Conservation (phyloP, 2,797 vertebrate genomes). For the Chaetophractus vellerosus region DNA sequence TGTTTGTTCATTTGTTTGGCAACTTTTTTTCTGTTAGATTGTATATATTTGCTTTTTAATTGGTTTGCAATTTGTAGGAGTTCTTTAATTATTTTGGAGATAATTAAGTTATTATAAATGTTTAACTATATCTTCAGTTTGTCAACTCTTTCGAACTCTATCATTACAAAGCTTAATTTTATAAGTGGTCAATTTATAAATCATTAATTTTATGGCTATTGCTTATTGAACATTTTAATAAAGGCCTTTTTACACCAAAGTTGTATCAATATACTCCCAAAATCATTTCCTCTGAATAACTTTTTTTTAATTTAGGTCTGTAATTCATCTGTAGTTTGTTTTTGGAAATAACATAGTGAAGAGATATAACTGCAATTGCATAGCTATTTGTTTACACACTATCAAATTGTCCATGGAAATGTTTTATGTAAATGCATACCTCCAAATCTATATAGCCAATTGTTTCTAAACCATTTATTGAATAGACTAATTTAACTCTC, state of each 20-base stretch:
- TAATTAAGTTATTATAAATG: neutral
- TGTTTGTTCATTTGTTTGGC: neutral
- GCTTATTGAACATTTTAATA: neutral
- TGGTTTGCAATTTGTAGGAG: neutral
- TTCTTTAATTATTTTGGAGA: neutral
- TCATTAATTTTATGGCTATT: neutral
- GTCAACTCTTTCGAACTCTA: constrained; percentile 4
- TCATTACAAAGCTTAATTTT: neutral
- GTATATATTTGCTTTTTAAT: neutral
- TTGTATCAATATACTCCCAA: neutral
- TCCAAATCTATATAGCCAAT: neutral
- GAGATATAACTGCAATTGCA: neutral
- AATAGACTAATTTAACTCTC: neutral
- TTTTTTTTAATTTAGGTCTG: neutral
- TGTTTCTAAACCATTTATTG: neutral
- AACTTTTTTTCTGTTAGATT: neutral
- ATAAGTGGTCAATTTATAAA: neutral
- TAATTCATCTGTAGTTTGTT: constrained; percentile 20
- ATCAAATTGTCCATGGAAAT: neutral
- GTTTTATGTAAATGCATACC: neutral
- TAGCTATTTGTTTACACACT: neutral
- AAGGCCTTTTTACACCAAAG: neutral
- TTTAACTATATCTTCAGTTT: neutral
- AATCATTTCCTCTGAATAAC: neutral
- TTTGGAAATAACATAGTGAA: neutral